Percentiles rank a stretch among this genome's conserved stretches.
Conservation (phyloP, 2,888 invertebrate genomes). For the Acrobeloides nanus region DNA sequence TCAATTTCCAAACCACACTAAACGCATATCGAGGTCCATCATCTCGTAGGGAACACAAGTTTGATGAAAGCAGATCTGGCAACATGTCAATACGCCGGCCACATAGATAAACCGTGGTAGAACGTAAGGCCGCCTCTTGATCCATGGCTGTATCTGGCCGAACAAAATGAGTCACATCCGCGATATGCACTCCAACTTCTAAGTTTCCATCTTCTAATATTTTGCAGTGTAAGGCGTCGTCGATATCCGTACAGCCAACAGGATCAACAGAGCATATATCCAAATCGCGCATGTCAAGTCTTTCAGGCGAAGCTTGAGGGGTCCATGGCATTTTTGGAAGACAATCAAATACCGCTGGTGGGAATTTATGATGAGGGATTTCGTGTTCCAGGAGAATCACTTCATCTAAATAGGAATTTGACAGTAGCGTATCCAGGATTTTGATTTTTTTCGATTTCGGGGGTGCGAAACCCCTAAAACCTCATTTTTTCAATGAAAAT, state of each 20-base stretch:
- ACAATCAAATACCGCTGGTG: constrained; percentile 82
- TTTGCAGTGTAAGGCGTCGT: constrained; percentile 89
- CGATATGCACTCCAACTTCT: constrained; percentile 93
- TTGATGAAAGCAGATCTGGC: constrained; percentile 79
- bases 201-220: constrained; percentile 67
- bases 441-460: too few species aligned
- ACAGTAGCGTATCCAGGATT: too few species aligned
- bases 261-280: constrained; percentile 65
- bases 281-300: constrained; percentile 76
- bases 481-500: too few species aligned
- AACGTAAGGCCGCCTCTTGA: constrained; percentile 78
- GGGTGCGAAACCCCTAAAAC: too few species aligned
- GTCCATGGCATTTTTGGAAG: constrained; percentile 65
- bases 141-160: constrained; percentile 76
- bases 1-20: constrained; percentile 89
- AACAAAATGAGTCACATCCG: constrained; percentile 95
- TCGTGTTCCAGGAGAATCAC: constrained; percentile 90
- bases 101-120: constrained; percentile 87
- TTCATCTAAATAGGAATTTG: neutral
- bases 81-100: constrained; percentile 66
- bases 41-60: constrained; percentile 85
- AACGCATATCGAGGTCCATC: constrained; percentile 83
- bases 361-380: constrained; percentile 88
- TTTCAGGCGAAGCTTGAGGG: constrained; percentile 46
- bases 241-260: constrained; percentile 93